Conservation (phyloP, 2,113 vertebrate genomes). For the Illadopsis cleaveri region DNA sequence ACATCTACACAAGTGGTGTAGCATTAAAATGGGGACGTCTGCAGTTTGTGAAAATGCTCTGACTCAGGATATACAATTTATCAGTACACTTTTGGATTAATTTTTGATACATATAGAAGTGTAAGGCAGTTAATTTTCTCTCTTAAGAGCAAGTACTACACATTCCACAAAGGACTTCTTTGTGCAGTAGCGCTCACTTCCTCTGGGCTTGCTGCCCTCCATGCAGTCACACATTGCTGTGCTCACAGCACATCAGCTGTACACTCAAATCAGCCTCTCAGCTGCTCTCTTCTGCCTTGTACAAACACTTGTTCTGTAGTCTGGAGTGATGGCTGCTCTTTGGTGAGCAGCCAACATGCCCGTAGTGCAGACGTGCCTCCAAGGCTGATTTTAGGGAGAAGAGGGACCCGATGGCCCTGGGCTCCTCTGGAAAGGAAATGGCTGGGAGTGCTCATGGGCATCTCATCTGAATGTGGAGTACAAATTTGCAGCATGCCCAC, state of each 20-base stretch:
- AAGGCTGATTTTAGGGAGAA: not conserved
- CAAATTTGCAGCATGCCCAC: not conserved
- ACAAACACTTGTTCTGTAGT: not conserved
- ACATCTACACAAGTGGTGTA: not conserved
- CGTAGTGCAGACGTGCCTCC: not conserved
- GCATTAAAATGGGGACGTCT: not conserved
- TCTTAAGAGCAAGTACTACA: not conserved
- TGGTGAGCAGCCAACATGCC: rapidly evolving
- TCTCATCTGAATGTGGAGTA: too few relatives aligned
- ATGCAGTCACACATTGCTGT: not conserved
- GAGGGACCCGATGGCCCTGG: not conserved
- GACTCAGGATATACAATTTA: not conserved
- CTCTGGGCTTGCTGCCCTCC: not conserved
- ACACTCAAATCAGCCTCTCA: not conserved
- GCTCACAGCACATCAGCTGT: not conserved
- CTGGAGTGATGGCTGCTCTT: not conserved
- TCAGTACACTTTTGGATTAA: not conserved
- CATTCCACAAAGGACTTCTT: not conserved
- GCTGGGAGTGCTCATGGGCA: not conserved
- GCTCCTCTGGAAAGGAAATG: not conserved
- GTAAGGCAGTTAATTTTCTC: not conserved
- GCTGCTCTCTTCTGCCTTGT: not conserved
- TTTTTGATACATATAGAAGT: not conserved
- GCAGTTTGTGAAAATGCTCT: not conserved
- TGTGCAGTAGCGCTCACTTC: not conserved